Conservation (phyloP, 2,888 invertebrate species). For the Noctua pronuba region DNA sequence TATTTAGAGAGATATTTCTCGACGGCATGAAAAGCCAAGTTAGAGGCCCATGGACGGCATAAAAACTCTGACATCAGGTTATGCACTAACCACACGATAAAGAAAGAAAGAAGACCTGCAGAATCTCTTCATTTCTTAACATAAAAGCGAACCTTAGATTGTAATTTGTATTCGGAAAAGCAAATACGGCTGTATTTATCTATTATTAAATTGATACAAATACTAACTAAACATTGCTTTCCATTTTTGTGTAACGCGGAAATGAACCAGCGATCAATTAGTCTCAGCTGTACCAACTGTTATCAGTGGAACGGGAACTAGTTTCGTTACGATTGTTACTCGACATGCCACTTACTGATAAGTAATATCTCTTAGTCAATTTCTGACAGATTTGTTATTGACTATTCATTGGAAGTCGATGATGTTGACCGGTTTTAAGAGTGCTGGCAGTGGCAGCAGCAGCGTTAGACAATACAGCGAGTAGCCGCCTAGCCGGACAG, state of each 20-base stretch:
- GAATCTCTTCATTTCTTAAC: not conserved
- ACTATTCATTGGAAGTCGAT: constrained; percentile 1
- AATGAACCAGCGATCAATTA: constrained; percentile 37
- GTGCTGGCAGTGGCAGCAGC: not conserved
- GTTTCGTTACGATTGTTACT: constrained; percentile 32
- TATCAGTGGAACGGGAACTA: constrained; percentile 44
- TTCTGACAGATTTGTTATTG: constrained; percentile 9
- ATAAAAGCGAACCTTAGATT: not conserved
- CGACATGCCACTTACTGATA: constrained; percentile 17
- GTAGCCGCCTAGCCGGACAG: constrained; percentile 27
- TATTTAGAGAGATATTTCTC: no score
- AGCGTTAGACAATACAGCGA: constrained; percentile 19
- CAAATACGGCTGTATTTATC: not conserved
- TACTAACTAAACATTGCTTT: constrained; percentile 6
- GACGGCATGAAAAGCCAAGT: no score
- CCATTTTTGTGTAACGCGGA: constrained; percentile 38
- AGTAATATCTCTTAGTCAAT: constrained; percentile 5
- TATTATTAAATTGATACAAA: constrained; percentile 12
- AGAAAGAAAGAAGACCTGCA: not conserved
- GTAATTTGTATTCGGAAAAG: not conserved
- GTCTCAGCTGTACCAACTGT: constrained; percentile 22
- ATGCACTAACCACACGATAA: no score
- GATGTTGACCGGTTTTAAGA: not conserved
- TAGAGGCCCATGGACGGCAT: no score
- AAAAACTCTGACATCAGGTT: no score